Evolutionary conservation across 2,888 invertebrate species (phyloP), one percentile per base, ranked within the genome.

Genomic region (Drosophila kokeensis): DNA sequence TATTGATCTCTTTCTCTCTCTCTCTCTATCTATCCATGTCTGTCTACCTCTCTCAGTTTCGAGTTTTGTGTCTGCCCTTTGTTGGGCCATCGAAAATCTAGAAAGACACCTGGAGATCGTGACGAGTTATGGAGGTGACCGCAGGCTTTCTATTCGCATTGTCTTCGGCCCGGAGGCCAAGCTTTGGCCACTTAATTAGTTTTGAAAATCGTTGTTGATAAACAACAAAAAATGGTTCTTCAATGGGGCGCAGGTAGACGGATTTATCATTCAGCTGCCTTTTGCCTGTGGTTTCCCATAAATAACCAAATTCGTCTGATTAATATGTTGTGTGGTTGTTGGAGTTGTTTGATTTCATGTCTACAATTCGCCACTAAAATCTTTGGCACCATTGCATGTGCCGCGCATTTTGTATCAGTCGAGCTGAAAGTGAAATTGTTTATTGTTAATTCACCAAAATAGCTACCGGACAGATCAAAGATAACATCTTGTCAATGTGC

Each of bases 81-180:
- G 64, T 53, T 50, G 27, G 36, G 29, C 53, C 52, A 38, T 70
- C 65, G 36, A 49, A 48, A 57, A 63, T 55, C 36, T 50, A 55
- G 58, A 69, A 48, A 79, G 75, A 71, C 71, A 82, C 59, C 68
- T 73, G 77, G 78, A 55, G 69, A 77, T 77, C 78, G 81, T 77
- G 72, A 63, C 63, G 81, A 81, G 63, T 54, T 77, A 77, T 69
- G 62, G 52, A 65, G 77, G 62, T 65, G 69, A 69, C 88, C 85
- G 69, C 74, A 69, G 88, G 88, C 86, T 89, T 85, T 89, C 88
- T 79, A 87, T 87, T 84, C 79, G 67, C 79, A 73, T 79, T 79
- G 73, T 81, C 61, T 73, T 59, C 67, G 30, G 52, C 36, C 65
- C 63, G 32, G 55, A 64, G 45, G 45, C 65, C 5, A 29, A 70